These are phyloP conservation scores for Psittacula echo DNA, from an alignment of 2,797 vertebrate species.

Conservation along the genomic window DNA sequence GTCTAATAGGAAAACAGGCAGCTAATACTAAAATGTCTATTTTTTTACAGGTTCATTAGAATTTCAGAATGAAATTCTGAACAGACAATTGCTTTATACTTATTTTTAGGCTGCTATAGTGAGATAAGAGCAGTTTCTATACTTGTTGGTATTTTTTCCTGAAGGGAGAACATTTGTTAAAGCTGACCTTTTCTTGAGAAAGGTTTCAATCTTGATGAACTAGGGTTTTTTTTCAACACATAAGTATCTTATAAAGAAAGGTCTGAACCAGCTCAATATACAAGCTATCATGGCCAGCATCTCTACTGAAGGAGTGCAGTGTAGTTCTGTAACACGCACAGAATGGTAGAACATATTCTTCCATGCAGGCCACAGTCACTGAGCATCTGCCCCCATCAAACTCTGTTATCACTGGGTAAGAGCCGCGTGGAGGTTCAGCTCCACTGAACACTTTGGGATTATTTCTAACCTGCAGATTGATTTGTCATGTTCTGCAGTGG, in stretches of 20 bases:
- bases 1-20: neutral
- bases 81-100: neutral
- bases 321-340: neutral
- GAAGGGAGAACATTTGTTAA: neutral
- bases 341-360: neutral
- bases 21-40: neutral
- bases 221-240: neutral
- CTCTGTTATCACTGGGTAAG: neutral
- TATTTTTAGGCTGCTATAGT: neutral
- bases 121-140: neutral
- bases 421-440: neutral
- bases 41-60: neutral
- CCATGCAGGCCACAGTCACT: neutral
- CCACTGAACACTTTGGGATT: neutral
- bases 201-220: neutral
- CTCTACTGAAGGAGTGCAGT: neutral
- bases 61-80: neutral
- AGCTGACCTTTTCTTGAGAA: slow-evolving; percentile 3
- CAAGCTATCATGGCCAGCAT: neutral
- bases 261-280: neutral
- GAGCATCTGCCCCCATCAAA: neutral
- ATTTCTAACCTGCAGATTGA: slow-evolving; percentile 15
- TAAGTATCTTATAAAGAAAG: neutral
- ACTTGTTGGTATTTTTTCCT: neutral
- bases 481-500: neutral